Conservation (phyloP, 2,888 invertebrate genomes). For the Teinopalpus imperialis region DNA sequence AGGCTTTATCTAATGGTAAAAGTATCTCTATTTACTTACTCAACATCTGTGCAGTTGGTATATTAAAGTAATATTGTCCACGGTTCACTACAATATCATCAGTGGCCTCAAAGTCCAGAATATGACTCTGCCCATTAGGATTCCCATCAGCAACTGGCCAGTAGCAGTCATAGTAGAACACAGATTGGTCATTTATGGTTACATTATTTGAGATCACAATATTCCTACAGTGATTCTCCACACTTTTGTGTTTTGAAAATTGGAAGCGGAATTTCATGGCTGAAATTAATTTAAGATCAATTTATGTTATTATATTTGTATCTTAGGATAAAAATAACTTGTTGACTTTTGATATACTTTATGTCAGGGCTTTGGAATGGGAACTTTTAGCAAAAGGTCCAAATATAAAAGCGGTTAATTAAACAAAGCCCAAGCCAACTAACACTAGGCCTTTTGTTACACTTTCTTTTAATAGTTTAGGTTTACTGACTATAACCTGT, state of each 20-base stretch:
- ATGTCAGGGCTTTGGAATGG: no score
- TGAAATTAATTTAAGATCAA: conserved; percentile 45
- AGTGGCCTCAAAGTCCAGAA: conserved; percentile 67
- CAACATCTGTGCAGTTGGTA: conserved; percentile 65
- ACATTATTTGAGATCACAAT: conserved; percentile 64
- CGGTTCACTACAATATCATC: conserved; percentile 59
- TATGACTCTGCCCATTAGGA: conserved; percentile 57
- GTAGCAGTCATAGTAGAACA: conserved; percentile 71
- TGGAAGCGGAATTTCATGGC: conserved; percentile 74
- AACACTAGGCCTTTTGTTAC: no score
- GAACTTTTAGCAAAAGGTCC: no score
- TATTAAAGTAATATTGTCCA: conserved; percentile 69
- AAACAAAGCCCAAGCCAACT: no score
- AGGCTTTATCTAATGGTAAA: no score
- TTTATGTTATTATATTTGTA: no score
- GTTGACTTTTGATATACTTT: no score
- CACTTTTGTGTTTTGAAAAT: conserved; percentile 40
- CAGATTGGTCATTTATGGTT: conserved; percentile 60
- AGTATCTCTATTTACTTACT: conserved; percentile 67
- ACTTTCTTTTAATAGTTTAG: no score
- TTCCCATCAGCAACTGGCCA: conserved; percentile 57
- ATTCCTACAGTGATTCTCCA: conserved; percentile 63
- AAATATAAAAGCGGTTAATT: no score
- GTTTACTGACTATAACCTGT: no score
- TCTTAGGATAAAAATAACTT: no score